phyloP scores from a whole-genome alignment of 2,888 invertebrate genomes.

The Stenurella melanura region DNA sequence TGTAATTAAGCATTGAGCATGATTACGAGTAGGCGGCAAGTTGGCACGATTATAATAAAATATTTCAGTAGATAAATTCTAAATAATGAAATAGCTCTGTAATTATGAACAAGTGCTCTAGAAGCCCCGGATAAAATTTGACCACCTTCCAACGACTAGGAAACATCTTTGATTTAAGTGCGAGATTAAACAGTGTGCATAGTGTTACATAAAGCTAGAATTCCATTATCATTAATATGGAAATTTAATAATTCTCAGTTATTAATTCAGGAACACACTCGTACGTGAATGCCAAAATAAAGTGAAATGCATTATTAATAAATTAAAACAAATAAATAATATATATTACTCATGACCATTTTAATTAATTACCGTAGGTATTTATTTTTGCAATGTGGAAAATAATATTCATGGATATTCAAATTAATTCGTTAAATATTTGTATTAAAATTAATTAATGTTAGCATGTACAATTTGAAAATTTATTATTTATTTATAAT shows the following conservation, averaged over 20 bases:
- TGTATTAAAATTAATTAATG: not conserved
- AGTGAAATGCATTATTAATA: not conserved
- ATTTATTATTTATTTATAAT: constrained; percentile 2
- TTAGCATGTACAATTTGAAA: not conserved
- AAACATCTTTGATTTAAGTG: too few relatives aligned
- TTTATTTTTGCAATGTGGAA: not conserved
- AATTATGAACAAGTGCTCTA: too few relatives aligned
- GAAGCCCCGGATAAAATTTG: too few relatives aligned
- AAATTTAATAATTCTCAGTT: not conserved
- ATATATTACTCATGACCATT: not conserved
- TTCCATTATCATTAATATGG: not conserved
- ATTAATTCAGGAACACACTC: not conserved
- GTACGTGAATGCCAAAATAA: not conserved
- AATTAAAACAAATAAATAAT: constrained; percentile 1
- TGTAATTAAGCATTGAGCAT: too few relatives aligned
- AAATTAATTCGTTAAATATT: not conserved
- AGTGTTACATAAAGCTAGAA: not conserved
- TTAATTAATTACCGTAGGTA: not conserved
- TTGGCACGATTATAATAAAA: too few relatives aligned
- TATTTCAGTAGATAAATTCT: too few relatives aligned
- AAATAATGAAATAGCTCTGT: too few relatives aligned
- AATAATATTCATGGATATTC: not conserved
- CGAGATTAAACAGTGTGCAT: too few relatives aligned
- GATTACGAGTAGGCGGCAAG: too few relatives aligned
- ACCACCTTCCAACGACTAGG: too few relatives aligned